Evolutionary conservation across 2,797 vertebrate species (phyloP), one percentile per base, ranked within the genome.

Genomic region (Tiaroga cobitis): DNA sequence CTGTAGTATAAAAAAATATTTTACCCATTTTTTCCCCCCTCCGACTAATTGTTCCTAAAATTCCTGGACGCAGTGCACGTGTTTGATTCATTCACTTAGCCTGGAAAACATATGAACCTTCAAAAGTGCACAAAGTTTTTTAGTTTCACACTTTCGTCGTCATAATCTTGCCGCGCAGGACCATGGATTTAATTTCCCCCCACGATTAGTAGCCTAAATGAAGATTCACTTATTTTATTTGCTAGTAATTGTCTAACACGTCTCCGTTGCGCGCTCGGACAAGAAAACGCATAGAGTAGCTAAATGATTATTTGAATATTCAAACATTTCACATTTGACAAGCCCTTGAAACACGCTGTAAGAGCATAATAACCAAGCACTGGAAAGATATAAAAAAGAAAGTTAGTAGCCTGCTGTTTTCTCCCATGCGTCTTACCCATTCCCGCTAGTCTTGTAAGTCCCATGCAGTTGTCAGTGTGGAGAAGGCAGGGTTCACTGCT

Each of bases 401-500:
- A 85, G 77, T 65, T 51, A 73, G 63, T 37, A 61, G 83, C 83
- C 67, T 72, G 68, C 83, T 73, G 68, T 73, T 46, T 84, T 56
- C 49, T 76, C 67, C 70, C 37, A 34, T 8, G 69, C 76, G 59
- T 69, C 69, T 84, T 67, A 84, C 78, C 86, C 76, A 37, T 51
- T 68, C 82, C 77, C 72, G 78, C 37, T 21, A 77, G 84, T 67
- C 73, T 70, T 81, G 68, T 77, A 63, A 65, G 26, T 79, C 73
- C 24, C 26, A 70, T 41, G 63, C 84, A 43, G 79, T 76, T 84
- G 56, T 84, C 61, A 69, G 51, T 54, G 82, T 49, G 59, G 81
- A 68, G 59, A 87, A 69, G 77, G 54, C 80, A 78, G 76, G 85
- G 59, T 68, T 83, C 77, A 89, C 78, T 79, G 85, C 41, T 49